Conservation (phyloP, 2,113 vertebrate genomes). For the Saguinus imperator region DNA sequence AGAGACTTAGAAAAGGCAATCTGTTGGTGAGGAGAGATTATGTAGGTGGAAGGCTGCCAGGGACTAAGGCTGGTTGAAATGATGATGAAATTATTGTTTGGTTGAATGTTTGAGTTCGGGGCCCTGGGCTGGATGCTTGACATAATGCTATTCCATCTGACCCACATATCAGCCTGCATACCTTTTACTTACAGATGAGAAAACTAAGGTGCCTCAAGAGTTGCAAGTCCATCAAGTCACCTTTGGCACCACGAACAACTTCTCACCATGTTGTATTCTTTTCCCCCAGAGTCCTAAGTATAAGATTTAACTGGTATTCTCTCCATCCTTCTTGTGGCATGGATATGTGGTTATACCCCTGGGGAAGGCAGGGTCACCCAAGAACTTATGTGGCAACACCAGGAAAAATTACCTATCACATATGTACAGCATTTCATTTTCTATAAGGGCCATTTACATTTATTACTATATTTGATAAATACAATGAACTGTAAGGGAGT, state of each 20-base stretch:
- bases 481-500: neutral
- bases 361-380: neutral
- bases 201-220: neutral
- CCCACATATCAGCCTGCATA: neutral
- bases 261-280: neutral
- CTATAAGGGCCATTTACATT: neutral
- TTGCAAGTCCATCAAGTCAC: neutral
- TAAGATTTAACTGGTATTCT: neutral
- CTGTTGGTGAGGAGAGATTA: slow-evolving; percentile 11
- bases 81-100: neutral
- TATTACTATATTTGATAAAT: neutral
- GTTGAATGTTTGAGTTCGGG: slow-evolving; percentile 7
- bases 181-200: neutral
- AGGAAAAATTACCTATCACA: neutral
- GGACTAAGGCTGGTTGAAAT: neutral
- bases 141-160: neutral
- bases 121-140: neutral
- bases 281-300: neutral
- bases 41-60: neutral
- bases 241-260: neutral
- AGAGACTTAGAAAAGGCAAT: slow-evolving; percentile 21
- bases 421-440: neutral
- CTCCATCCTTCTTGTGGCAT: neutral
- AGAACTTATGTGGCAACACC: neutral
- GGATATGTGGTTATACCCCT: neutral